Base-by-base conservation (phyloP, 2,888 invertebrate species). In the Plagodis pulveraria region DNA sequence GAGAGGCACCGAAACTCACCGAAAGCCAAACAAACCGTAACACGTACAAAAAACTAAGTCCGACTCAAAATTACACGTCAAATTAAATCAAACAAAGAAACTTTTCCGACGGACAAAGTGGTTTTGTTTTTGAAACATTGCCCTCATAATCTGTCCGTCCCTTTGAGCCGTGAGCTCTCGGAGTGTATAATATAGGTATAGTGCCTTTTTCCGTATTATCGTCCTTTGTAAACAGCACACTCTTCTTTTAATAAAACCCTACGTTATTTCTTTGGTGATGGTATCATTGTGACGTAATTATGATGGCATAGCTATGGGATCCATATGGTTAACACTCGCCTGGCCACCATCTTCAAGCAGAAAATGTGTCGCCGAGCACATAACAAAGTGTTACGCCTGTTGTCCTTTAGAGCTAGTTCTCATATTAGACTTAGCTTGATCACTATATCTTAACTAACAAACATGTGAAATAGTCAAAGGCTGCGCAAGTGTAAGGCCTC, bases 41-140 rank as follows among this genome's bases (percentile, higher is more conserved):
- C 36, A 44, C 45, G 44, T 12, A 10, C 36, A 41, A 58, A 54
- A 50, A 43, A 51, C 48, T 34, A 47, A 55, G 55, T 47, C 50
- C 40, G 44, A 51, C 50, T 49, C 48, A 56, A 62, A 66, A 60
- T 60, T 58, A 58, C 61, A 54, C 65, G 61, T 52, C 51, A 44
- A 62, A 65, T 61, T 58, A 68, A 62, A 69, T 59, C 63, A 66
- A 59, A 60, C 56, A 66, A 51, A 50, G 60, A 64, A 59, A 59
- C 54, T 58, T 65, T 59, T 50, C 44, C 40, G 36, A 58, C 57
- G 57, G 56, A 44, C 43, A 48, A 50, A 53, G 62, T 58, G 66
- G 68, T 65, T 66, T 66, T 59, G 66, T 65, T 66, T 64, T 63
- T 63, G 59, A 58, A 66, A 63, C 68, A 65, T 68, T 63, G 48